A percentile compares a stretch with the other conserved stretches of the same genome.
Evolutionary conservation across 2,797 vertebrate genomes (phyloP).

Genomic region (Balearica regulorum): DNA sequence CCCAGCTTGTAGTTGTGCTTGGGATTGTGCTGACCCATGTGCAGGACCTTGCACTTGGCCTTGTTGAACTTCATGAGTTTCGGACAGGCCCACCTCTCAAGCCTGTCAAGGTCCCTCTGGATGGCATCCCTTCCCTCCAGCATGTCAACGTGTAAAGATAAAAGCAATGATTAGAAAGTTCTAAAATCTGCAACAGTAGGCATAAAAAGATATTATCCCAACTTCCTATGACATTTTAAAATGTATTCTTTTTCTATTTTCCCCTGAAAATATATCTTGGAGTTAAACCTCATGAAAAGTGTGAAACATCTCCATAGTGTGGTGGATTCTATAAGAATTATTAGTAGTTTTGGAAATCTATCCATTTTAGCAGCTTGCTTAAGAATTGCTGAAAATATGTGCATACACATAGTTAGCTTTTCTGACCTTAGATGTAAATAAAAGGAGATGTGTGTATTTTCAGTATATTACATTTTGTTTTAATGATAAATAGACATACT

Average conservation of each 20-base stretch:
- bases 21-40: no score
- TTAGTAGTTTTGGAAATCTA: background rate
- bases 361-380: background rate
- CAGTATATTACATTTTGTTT: background rate
- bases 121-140: no score
- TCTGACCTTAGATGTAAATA: background rate
- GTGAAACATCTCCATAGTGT: background rate
- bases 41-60: no score
- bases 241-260: background rate
- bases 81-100: no score
- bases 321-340: background rate
- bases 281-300: background rate
- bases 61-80: no score
- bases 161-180: background rate
- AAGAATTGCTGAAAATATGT: background rate
- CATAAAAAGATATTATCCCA: background rate
- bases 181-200: background rate
- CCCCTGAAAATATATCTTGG: background rate
- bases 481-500: background rate
- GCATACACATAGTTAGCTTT: background rate
- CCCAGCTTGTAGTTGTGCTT: no score
- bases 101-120: no score
- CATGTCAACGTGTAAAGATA: background rate
- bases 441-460: background rate
- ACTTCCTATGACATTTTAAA: background rate